A percentile compares a stretch with the other conserved stretches of the same genome.
phyloP scores from a whole-genome alignment of 2,113 vertebrate genomes.

The Mesembrinibis cayennensis region DNA sequence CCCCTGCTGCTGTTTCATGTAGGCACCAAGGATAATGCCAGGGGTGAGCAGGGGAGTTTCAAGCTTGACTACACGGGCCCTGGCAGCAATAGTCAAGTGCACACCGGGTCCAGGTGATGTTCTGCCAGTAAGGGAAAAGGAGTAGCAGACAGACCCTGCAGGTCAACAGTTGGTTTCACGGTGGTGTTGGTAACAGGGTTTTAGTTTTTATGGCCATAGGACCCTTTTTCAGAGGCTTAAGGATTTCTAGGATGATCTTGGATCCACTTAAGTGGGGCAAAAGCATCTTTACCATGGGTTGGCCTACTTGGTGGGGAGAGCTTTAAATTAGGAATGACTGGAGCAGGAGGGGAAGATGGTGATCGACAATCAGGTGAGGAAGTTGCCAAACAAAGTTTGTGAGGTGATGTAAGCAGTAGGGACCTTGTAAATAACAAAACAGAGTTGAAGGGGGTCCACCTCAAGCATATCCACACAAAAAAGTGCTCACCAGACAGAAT shows the following conservation, averaged over 20 bases:
- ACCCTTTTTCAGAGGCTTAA: neutral
- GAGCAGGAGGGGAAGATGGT: too few species aligned
- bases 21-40: neutral
- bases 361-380: neutral
- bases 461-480: neutral
- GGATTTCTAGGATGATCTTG: neutral
- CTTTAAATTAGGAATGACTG: neutral
- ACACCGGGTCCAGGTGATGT: neutral
- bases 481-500: neutral
- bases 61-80: neutral
- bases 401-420: neutral
- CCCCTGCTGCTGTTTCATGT: neutral
- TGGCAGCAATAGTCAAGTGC: neutral
- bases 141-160: neutral
- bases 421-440: neutral
- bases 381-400: neutral
- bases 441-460: neutral
- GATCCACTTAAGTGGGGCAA: neutral
- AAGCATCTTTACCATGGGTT: neutral
- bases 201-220: neutral
- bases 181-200: neutral
- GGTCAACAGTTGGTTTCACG: neutral
- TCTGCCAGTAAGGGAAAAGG: neutral
- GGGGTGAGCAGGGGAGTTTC: neutral
- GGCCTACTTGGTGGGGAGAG: neutral